Base-by-base conservation (phyloP, 1,140 invertebrate species). In the Drosophila simulans region DNA sequence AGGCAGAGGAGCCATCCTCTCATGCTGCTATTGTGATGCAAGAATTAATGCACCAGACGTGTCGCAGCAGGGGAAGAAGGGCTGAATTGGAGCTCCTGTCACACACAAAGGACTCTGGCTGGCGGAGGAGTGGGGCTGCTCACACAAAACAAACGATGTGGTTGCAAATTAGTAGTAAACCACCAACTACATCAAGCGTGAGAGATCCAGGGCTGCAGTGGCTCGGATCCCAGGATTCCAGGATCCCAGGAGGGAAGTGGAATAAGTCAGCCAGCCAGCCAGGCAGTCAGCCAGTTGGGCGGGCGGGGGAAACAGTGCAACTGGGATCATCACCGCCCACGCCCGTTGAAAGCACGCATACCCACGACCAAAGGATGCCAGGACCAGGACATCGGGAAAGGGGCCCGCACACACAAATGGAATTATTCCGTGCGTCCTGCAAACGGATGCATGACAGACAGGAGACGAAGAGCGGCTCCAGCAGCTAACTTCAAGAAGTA, bases 131-230 rank as follows among this genome's bases (percentile, higher is more conserved):
- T 31, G 31, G 10, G 27, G 15, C 51, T 43, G 59, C 57, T 76
- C 82, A 71, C 83, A 86, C 83, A 88, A 89, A 88, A 88, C 83
- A 88, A 88, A 88, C 83, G 83, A 88, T 88, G 83, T 88, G 83
- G 83, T 88, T 88, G 83, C 83, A 88, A 88, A 88, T 88, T 88
- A 88, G 83, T 88, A 88, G 83, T 88, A 88, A 88, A 89, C 83
- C 83, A 89, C 80, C 80, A 88, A 88, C 83, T 88, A 88, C 83
- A 88, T 89, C 85, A 88, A 84, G 84, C 83, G 68, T 77, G 76
- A 89, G 83, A 54, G 60, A 66, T 74, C 60, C 57, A 57, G 52
- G 49, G 45, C 60, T 69, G 51, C 59, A 59, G 39, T 39, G 64
- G 45, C 63, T 27, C 37, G 58, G 40, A n/a, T 48, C 45, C 45